Evolutionary conservation across 2,113 vertebrate genomes (phyloP).

Genomic region (Heterocephalus glaber): DNA sequence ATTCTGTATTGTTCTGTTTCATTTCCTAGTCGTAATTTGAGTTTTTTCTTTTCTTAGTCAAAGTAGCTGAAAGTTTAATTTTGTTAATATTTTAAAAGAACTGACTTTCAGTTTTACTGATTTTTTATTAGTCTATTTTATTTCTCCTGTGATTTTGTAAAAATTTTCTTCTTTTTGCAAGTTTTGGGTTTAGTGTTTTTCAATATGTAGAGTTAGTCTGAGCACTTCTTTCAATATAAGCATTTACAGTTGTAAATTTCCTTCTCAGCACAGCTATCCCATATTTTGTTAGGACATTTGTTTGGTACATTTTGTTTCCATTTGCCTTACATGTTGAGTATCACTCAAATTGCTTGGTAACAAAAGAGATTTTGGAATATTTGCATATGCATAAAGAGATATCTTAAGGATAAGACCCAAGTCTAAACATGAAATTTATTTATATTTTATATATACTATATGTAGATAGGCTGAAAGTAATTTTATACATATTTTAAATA

Average conservation of each 20-base stretch:
- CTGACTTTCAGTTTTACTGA: neutral
- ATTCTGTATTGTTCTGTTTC: neutral
- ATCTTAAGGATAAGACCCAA: neutral
- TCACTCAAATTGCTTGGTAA: neutral
- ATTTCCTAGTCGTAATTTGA: neutral
- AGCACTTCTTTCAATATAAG: neutral
- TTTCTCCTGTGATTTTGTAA: neutral
- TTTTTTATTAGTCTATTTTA: neutral
- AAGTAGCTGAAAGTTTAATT: neutral
- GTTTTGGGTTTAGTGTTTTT: neutral
- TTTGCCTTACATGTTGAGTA: neutral
- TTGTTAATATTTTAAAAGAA: neutral
- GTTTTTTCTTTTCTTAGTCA: neutral
- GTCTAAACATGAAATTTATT: neutral
- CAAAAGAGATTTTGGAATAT: neutral
- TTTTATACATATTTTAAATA: neutral
- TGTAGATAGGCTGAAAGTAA: neutral
- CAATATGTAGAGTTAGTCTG: neutral
- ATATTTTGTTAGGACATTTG: neutral
- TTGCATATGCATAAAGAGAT: neutral
- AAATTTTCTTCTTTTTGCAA: neutral
- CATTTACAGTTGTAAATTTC: neutral
- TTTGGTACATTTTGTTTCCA: neutral
- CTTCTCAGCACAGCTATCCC: neutral
- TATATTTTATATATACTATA: neutral